Conservation (phyloP, 53 echinoderm and acorn worm genomes). For the Mesocentrotus franciscanus region DNA sequence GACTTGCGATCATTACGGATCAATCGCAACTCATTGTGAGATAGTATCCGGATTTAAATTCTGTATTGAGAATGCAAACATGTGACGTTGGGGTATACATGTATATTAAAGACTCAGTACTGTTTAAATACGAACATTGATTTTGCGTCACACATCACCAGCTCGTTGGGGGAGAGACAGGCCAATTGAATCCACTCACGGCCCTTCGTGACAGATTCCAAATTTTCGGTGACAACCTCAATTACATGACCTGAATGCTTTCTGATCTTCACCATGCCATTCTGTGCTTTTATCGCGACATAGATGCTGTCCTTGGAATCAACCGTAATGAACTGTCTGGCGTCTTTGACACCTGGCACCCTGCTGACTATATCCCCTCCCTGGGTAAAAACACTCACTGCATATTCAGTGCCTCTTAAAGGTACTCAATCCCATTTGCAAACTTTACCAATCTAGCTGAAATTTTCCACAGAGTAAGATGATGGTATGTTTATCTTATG, state of each 20-base stretch:
- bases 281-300: background rate
- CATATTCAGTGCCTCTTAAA: background rate
- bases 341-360: background rate
- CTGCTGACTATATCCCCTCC: background rate
- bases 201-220: background rate
- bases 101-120: background rate
- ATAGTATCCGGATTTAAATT: too few species aligned
- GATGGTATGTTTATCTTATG: too few species aligned
- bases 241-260: background rate
- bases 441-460: too few species aligned
- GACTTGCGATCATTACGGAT: too few species aligned
- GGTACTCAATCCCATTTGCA: too few species aligned
- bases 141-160: slow-evolving; percentile 10
- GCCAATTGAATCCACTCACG: slow-evolving; percentile 2
- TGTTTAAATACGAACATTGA: slow-evolving; percentile 9
- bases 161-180: background rate
- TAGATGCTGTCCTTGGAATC: background rate
- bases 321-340: background rate
- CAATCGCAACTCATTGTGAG: too few species aligned
- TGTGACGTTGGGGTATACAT: too few species aligned
- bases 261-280: background rate
- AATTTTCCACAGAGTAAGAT: too few species aligned
- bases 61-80: too few species aligned
- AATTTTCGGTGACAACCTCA: background rate
- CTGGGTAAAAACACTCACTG: background rate